phyloP scores from a whole-genome alignment of 1,140 invertebrate genomes.

The Rhyacophila brunnea region DNA sequence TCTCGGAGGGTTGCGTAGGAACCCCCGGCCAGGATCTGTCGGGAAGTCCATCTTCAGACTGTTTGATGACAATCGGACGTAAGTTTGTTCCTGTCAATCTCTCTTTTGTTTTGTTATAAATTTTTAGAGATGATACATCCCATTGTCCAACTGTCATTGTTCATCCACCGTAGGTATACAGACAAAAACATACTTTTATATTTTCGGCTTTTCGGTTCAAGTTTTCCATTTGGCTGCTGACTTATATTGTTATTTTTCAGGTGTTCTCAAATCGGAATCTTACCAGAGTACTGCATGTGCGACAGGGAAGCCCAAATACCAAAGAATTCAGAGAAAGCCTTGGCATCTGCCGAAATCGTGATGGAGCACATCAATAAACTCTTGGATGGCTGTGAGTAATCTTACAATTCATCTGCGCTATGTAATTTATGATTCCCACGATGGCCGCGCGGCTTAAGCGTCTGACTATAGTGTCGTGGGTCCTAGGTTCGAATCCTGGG shows the following conservation, averaged over 20 bases:
- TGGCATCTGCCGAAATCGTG: constrained; percentile 44
- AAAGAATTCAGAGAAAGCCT: constrained; percentile 40
- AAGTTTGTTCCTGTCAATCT: constrained; percentile 12
- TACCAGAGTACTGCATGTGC: constrained; percentile 70
- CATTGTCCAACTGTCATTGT: too few relatives aligned
- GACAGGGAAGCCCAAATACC: constrained; percentile 49
- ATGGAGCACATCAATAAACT: constrained; percentile 54
- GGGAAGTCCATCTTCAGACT: constrained; percentile 30
- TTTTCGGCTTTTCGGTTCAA: background rate
- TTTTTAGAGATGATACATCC: too few relatives aligned
- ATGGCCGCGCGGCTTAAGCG: too few relatives aligned
- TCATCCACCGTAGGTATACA: too few relatives aligned
- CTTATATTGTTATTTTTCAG: constrained; percentile 49
- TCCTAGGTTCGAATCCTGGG: too few relatives aligned
- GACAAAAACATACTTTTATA: too few relatives aligned
- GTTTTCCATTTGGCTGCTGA: background rate
- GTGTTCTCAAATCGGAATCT: constrained; percentile 62
- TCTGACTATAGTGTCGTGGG: too few relatives aligned
- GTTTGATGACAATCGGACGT: constrained; percentile 32
- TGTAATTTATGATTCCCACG: too few relatives aligned
- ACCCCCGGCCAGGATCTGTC: constrained; percentile 17
- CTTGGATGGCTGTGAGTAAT: constrained; percentile 38
- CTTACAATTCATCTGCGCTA: too few relatives aligned
- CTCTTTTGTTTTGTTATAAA: too few relatives aligned
- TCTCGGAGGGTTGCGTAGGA: constrained; percentile 17